These are phyloP conservation scores for Microtus oregoni DNA, from an alignment of 2,113 vertebrate species.

Conservation along the genomic window DNA sequence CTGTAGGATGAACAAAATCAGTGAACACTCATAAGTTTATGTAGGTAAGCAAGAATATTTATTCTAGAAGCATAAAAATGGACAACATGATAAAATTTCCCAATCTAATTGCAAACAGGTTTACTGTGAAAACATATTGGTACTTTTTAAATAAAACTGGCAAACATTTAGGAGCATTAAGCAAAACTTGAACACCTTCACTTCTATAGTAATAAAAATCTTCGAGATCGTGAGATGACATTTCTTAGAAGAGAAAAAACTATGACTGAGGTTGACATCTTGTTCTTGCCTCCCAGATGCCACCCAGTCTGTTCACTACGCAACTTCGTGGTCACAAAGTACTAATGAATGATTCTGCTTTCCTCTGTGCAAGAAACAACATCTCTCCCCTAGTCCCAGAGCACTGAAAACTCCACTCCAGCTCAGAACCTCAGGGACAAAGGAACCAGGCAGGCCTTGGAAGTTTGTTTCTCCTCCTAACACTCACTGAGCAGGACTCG, in stretches of 20 bases:
- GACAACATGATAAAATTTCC: background rate
- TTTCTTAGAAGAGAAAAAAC: background rate
- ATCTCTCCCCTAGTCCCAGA: background rate
- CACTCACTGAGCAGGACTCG: background rate
- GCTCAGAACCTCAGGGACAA: background rate
- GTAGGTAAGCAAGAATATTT: background rate
- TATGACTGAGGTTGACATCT: background rate
- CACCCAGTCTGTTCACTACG: background rate
- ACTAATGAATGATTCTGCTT: background rate
- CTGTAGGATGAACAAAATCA: conserved; percentile 75
- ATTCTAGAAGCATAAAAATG: background rate
- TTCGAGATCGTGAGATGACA: background rate
- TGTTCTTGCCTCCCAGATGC: background rate
- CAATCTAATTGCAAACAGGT: conserved; percentile 9
- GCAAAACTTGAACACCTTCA: conserved; percentile 15
- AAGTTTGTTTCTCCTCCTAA: background rate
- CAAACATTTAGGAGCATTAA: background rate
- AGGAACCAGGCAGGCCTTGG: background rate
- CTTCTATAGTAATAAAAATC: background rate
- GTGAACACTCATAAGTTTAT: background rate
- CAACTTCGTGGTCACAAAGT: background rate
- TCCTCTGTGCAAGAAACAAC: background rate
- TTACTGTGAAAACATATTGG: background rate
- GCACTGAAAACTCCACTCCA: too few relatives aligned
- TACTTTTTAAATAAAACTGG: background rate